phyloP scores from a whole-genome alignment of 2,888 invertebrate species.

The Xylocampa areola region DNA sequence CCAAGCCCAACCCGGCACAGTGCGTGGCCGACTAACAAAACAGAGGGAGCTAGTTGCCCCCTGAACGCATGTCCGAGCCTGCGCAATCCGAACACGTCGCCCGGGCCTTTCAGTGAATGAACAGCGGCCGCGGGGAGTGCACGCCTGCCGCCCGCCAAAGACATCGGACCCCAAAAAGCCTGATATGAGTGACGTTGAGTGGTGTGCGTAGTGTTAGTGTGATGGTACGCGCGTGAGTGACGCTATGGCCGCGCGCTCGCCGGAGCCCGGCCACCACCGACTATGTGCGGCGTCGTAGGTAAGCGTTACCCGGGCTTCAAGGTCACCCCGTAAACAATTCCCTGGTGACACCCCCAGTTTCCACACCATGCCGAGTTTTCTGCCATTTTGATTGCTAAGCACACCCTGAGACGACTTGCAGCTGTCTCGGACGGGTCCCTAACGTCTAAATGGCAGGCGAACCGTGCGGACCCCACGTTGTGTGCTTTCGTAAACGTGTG shows the following conservation, averaged over 20 bases:
- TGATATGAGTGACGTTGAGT: constrained; percentile 79
- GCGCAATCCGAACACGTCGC: constrained; percentile 76
- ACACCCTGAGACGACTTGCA: constrained; percentile 19
- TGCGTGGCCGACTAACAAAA: constrained; percentile 74
- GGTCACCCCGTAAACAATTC: constrained; percentile 80
- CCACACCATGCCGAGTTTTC: constrained; percentile 45
- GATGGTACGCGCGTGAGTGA: constrained; percentile 78
- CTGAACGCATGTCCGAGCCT: constrained; percentile 81
- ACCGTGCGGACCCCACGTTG: constrained; percentile 21
- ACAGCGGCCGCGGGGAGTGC: constrained; percentile 68
- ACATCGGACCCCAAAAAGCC: constrained; percentile 58
- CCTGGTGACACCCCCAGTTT: constrained; percentile 62
- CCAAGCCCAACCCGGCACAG: constrained; percentile 74
- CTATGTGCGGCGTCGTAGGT: constrained; percentile 85
- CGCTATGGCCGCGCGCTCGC: constrained; percentile 83
- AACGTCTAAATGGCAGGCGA: constrained; percentile 44
- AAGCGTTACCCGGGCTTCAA: constrained; percentile 72
- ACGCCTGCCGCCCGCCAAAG: constrained; percentile 64
- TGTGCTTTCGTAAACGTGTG: constrained; percentile 27
- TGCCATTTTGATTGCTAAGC: constrained; percentile 48
- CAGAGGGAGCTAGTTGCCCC: constrained; percentile 77
- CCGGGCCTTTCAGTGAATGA: constrained; percentile 87
- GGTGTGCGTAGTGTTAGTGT: constrained; percentile 70
- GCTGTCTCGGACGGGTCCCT: constrained; percentile 6
- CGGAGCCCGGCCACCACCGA: constrained; percentile 81